Base-by-base conservation (phyloP, 2,888 invertebrate genomes). In the Phaonia tiefii region DNA sequence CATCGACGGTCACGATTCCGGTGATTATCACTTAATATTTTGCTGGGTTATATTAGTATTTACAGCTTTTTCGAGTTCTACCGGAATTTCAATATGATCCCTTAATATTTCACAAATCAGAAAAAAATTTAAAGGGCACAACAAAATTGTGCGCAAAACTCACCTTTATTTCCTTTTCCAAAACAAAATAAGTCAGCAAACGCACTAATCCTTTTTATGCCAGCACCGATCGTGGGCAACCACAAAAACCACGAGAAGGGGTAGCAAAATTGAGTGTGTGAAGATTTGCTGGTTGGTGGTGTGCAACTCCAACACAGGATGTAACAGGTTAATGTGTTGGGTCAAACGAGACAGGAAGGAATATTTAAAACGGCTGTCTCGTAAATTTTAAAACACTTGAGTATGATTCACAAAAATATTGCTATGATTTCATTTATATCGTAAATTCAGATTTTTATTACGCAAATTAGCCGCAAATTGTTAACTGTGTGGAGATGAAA, bases 281-380 rank as follows among this genome's bases (percentile, higher is more conserved):
- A 42, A 44, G 13, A 11, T 44, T 44, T 25, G 25, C 13, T 56
- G 54, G 5, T 37, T 58, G 39, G 60, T 60, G 63, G 63, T 63
- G 39, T 39, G 17, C 22, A 20, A 20, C 11, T 15, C n/a, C n/a
- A 42, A 17, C 39, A 75, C 81, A 78, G 81, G 81, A 81, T 75
- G 81, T 78, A 81, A 81, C 81, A 81, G 81, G 81, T 81, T 81
- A 81, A 78, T 72, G 75, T 54, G 25, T 10, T 54, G 66, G 63
- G 66, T 63, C 63, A 42, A 42, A 17, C 4, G 15, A 4, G 42
- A 63, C 63, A 37, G 63, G 63, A 63, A 37, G 63, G 22, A 63
- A 42, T 20, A 8, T n/a, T n/a, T n/a, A n/a, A n/a, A n/a, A n/a
- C n/a, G n/a, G n/a, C n/a, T n/a, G n/a, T n/a, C n/a, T n/a, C n/a